Base-by-base conservation (phyloP, 2,797 vertebrate genomes). In the Sciurus vulgaris region DNA sequence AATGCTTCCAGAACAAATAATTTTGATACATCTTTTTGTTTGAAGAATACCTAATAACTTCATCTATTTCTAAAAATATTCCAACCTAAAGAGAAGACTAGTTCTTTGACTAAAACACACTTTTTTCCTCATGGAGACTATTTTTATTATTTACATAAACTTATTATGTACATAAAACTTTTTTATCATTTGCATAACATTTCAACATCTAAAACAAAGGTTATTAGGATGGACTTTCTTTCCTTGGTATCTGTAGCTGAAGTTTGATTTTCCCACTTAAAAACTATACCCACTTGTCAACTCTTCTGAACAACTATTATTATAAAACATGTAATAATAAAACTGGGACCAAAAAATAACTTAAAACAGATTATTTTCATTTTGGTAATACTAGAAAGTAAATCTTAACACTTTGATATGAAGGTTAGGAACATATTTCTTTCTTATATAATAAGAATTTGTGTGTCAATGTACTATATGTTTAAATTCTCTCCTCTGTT, bases 181-280 rank as follows among this genome's bases (percentile, higher is more conserved):
- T 38, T 38, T 38, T 38, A 38, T 38, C 5, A 38, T 38, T 38
- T 38, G 5, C 38, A 38, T 38, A 38, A 38, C 5, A 38, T 38
- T 7, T 85, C 78, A 51, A n/a, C 79, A 92, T 91, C 82, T 84
- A 35, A 94, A 85, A 41, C 87, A 15, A 82, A 86, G 17, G 2
- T 79, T 96, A 96, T 91, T 67, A 67, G 69, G 33, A 54, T 56
- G 7, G 1, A 18, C 15, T 3, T 20, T 69, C 89, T 86, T 93
- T 94, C 24, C 11, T 59, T 54, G 0, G 5, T 59, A 8, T 79
- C 11, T 56, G 8, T 20, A 81, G 20, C 67, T 93, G 54, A 8
- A 86, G 67, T 93, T 93, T 86, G 33, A 86, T 73, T 22, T 84
- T 77, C 7, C 5, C 26, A 33, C 18, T 90, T n/a, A 82, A 47